Conservation (phyloP, 2,113 vertebrate genomes). For the Silurus glanis region DNA sequence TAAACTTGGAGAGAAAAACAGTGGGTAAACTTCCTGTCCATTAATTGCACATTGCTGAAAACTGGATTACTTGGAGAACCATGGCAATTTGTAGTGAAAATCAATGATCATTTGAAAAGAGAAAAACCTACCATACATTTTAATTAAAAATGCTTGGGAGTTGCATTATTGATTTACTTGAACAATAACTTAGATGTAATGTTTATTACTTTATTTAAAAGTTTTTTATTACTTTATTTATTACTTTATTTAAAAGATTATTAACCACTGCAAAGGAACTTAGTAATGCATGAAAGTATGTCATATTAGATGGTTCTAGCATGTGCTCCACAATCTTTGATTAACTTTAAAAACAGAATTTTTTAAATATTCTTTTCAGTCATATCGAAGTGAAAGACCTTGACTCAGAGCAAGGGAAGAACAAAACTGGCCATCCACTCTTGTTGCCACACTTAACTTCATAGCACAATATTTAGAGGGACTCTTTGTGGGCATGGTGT, state of each 20-base stretch:
- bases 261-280: not conserved
- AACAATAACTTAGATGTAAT: not conserved
- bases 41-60: not conserved
- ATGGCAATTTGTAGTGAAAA: not conserved
- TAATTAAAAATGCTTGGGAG: not conserved
- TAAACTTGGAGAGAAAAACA: not conserved
- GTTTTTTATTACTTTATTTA: too few species aligned
- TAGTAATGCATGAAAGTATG: not conserved
- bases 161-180: not conserved
- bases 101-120: not conserved
- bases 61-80: not conserved
- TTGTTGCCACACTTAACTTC: not conserved
- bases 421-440: slow-evolving; percentile 20
- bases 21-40: not conserved
- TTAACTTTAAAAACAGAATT: not conserved
- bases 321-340: not conserved
- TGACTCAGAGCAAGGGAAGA: not conserved
- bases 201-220: not conserved
- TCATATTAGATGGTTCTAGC: not conserved
- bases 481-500: slow-evolving; percentile 21
- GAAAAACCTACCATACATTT: not conserved
- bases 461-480: slow-evolving; percentile 11
- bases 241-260: not conserved
- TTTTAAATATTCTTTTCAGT: not conserved
- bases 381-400: not conserved